Base-by-base conservation (phyloP, 2,797 vertebrate genomes). In the Podargus strigoides region DNA sequence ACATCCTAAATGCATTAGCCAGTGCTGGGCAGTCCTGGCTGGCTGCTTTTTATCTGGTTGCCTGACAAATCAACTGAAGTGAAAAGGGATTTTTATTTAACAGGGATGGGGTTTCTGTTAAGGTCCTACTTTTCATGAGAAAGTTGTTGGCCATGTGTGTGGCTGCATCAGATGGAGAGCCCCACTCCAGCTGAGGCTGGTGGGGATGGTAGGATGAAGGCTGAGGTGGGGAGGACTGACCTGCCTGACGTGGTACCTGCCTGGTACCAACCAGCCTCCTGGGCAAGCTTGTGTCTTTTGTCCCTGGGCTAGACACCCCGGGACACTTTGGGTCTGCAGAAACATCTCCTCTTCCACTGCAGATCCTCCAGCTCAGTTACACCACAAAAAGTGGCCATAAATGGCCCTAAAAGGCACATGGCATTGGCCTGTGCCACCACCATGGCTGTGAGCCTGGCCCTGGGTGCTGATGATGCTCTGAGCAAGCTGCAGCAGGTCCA, bases 401-500 rank as follows among this genome's bases (percentile, higher is more conserved):
- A 36, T 24, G 5, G 26, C 27, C 3, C 3, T 9, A 6, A 23
- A 75, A 44, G 41, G 30, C 56, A 5, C 36, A 1, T 60, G 36
- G 8, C 28, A 0, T 6, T 28, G 68, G 23, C 12, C 37, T 27
- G 37, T 27, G 37, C 21, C 23, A 10, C 50, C 6, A 1, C 1
- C 5, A 56, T 1, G 0, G 3, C 6, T 41, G 39, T 4, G 32
- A 27, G 24, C 32, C 28, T 8, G 42, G 3, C 4, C 41, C 10
- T 6, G 56, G 6, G 4, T 2, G 37, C 32, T 27, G 34, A 42
- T 4, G 53, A 0, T 21, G 72, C 41, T 10, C 21, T 2, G 62
- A 28, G 42, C 14, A 4, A 42, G 32, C 77, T 47, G 55, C 32
- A 1, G 42, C 3, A 49, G 22, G 9, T 47, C 70, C 23, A 10